Evolutionary conservation across 1,140 invertebrate genomes (phyloP), one percentile per base, ranked within the genome.

Genomic region (Bombus waltoni): DNA sequence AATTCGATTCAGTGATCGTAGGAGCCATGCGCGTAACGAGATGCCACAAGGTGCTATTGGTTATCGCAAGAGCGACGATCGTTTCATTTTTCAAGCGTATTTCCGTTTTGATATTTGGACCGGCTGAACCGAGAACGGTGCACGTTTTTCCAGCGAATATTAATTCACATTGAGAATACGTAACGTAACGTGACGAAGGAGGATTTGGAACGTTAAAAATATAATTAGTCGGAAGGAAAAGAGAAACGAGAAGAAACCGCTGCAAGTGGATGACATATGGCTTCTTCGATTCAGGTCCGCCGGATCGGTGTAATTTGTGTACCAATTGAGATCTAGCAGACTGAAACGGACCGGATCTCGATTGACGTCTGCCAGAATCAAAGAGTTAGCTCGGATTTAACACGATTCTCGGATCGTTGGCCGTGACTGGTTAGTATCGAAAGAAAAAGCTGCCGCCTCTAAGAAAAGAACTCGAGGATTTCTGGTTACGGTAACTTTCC

Each of bases 261-360:
- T 32, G 18, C 32, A 40, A 74, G 28, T 40, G n/a, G 22, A 40
- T 66, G 72, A 76, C 66, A 44, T 25, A 32, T 47, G 65, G 25
- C 44, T 32, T 11, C 1, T 11, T 44, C 22, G 3, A 47, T 32
- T 42, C 44, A 25, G 38, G 38, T 32, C 38, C 28, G 25, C 2
- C 13, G 32, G 8, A 18, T 47, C 42, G 11, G n/a, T n/a, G 28
- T 78, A 78, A 83, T 83, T 77, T 70, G 2, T 35, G 44, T 53
- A 2, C 28, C 22, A 53, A 78, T 83, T 78, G 65, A 76, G 38
- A 53, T 42, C 38, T 15, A 22, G 2, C 71, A 18, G 72, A 53
- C 42, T 35, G 42, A 79, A 42, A 47, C 42, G n/a, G 35, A 25
- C 75, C 35, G 75, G 74, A 83, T 77, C 71, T 66, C 57, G 81